Conservation (phyloP, 2,888 invertebrate species). For the Ashinkailepas kermadecensis region DNA sequence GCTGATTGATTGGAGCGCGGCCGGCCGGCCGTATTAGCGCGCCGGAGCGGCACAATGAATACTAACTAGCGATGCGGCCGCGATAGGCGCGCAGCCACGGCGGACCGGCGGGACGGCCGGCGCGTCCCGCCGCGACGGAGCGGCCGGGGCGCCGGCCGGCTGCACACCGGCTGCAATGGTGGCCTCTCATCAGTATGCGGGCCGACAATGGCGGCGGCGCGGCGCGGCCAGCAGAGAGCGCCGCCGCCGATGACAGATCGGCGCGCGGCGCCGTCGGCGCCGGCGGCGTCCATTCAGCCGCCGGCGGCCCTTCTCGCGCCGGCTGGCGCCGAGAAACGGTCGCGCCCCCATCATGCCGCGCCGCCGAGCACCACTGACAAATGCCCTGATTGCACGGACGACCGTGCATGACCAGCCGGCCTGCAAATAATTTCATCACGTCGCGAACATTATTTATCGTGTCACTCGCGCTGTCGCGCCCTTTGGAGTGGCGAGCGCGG, state of each 20-base stretch:
- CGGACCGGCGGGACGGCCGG: neutral
- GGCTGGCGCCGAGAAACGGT: neutral
- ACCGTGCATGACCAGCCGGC: neutral
- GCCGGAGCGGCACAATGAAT: constrained; percentile 5
- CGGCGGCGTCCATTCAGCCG: neutral
- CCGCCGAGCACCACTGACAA: neutral
- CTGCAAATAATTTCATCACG: neutral
- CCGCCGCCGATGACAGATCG: neutral
- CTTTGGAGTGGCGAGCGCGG: neutral
- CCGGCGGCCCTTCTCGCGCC: neutral
- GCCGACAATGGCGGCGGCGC: neutral
- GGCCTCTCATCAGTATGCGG: constrained; percentile 10
- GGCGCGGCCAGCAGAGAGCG: neutral
- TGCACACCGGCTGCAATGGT: neutral
- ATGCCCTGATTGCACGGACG: neutral
- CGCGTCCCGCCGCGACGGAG: neutral
- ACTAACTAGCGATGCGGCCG: constrained; percentile 13
- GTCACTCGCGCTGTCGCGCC: neutral
- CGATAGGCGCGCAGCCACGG: neutral
- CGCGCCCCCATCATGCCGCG: neutral
- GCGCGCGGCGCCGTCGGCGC: neutral
- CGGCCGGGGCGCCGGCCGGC: neutral
- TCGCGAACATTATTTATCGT: neutral
- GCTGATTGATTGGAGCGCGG: constrained; percentile 4
- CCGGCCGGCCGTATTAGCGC: neutral